Conservation (phyloP, 2,797 vertebrate genomes). For the Coracias cyanogaster region DNA sequence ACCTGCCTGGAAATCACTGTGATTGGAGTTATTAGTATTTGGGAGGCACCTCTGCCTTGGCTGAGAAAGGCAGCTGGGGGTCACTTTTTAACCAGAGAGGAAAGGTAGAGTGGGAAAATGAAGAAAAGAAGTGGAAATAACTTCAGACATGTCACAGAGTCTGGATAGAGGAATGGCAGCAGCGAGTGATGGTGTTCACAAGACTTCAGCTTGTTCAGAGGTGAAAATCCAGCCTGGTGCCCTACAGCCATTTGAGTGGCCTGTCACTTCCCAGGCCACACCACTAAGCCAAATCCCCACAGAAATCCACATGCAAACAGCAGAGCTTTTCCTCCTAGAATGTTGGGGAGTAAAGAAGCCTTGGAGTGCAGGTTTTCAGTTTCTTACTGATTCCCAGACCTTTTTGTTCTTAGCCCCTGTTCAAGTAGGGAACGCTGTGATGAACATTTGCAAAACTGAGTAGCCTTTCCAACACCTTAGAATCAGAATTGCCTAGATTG, state of each 20-base stretch:
- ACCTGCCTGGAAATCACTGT: not conserved
- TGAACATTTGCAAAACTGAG: not conserved
- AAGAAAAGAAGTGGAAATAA: not conserved
- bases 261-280: not conserved
- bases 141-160: not conserved
- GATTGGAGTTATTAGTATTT: not conserved
- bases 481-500: not conserved
- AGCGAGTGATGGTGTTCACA: not conserved
- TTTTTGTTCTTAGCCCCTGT: not conserved
- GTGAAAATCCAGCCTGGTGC: not conserved
- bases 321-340: not conserved
- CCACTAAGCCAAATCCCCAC: not conserved
- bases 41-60: not conserved
- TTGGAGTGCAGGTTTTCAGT: not conserved
- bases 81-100: not conserved
- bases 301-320: not conserved
- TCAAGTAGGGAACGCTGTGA: not conserved
- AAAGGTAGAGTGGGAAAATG: not conserved
- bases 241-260: not conserved
- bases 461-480: not conserved
- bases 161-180: not conserved
- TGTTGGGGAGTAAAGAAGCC: accelerated
- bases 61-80: not conserved
- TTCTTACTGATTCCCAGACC: not conserved
- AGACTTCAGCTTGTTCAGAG: not conserved